These are phyloP conservation scores for Pachymerium ferrugineum DNA, from an alignment of 2,888 invertebrate genomes.

Conservation along the genomic window DNA sequence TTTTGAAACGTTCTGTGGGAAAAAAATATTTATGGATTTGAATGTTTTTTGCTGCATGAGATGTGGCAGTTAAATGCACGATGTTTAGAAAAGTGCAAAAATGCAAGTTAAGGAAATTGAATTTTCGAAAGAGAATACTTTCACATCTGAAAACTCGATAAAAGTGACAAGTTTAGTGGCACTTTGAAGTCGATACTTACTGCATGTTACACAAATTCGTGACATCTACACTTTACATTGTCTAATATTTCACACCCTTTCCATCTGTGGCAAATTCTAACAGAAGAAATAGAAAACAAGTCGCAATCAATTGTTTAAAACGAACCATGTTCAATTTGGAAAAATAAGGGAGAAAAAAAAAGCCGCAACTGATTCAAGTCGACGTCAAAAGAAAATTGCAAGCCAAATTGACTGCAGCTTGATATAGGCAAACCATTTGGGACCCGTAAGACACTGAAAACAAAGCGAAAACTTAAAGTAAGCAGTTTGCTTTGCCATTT, in stretches of 20 bases:
- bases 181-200: conserved; percentile 8
- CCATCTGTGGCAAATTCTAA: not conserved
- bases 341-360: too few relatives aligned
- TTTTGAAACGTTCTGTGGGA: not conserved
- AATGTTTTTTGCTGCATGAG: not conserved
- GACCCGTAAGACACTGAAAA: not conserved
- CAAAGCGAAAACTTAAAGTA: not conserved
- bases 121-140: conserved; percentile 7
- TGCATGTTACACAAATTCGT: conserved; percentile 2
- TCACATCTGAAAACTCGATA: conserved; percentile 9
- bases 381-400: too few relatives aligned
- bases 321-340: not conserved
- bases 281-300: not conserved
- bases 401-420: not conserved
- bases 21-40: not conserved
- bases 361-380: too few relatives aligned
- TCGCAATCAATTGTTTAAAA: not conserved
- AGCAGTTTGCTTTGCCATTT: not conserved
- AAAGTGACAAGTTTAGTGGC: conserved; percentile 13
- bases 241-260: not conserved
- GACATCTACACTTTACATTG: not conserved
- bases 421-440: not conserved
- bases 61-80: too few relatives aligned
- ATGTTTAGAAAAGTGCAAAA: too few relatives aligned
- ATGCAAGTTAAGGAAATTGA: conserved; percentile 2